A percentile compares a stretch with the other conserved stretches of the same genome.
Evolutionary conservation across 2,113 vertebrate species (phyloP).

Genomic region (Perca fluviatilis): DNA sequence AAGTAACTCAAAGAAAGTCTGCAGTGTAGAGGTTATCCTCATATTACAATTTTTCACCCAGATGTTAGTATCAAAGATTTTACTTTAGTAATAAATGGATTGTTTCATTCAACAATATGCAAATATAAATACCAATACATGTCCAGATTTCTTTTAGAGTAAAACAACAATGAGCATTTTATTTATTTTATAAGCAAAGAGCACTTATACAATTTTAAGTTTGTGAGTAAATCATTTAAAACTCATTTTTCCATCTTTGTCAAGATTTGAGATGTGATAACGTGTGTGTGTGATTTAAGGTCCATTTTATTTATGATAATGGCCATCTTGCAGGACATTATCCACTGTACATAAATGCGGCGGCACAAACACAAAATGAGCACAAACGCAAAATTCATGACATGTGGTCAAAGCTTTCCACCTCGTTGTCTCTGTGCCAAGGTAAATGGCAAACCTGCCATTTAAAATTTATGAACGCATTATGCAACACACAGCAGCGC

Average conservation of each 20-base stretch:
- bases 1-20: too few relatives aligned
- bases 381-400: constrained; percentile 15
- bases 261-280: neutral
- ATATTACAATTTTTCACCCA: neutral
- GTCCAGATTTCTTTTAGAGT: too few relatives aligned
- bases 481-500: constrained; percentile 51
- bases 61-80: neutral
- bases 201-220: too few relatives aligned
- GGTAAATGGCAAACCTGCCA: constrained; percentile 35
- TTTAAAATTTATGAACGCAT: constrained; percentile 59
- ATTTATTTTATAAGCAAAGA: too few relatives aligned
- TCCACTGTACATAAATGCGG: neutral
- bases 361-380: constrained; percentile 17
- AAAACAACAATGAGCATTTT: too few relatives aligned
- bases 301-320: neutral
- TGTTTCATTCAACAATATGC: too few relatives aligned
- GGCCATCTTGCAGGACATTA: neutral
- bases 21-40: neutral
- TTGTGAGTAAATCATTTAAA: neutral
- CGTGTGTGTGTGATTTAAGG: neutral
- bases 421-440: constrained; percentile 27
- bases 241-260: neutral
- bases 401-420: constrained; percentile 9
- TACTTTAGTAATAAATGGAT: neutral
- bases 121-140: too few relatives aligned